Base-by-base conservation (phyloP, 2,113 vertebrate genomes). In the Pardalotus punctatus region DNA sequence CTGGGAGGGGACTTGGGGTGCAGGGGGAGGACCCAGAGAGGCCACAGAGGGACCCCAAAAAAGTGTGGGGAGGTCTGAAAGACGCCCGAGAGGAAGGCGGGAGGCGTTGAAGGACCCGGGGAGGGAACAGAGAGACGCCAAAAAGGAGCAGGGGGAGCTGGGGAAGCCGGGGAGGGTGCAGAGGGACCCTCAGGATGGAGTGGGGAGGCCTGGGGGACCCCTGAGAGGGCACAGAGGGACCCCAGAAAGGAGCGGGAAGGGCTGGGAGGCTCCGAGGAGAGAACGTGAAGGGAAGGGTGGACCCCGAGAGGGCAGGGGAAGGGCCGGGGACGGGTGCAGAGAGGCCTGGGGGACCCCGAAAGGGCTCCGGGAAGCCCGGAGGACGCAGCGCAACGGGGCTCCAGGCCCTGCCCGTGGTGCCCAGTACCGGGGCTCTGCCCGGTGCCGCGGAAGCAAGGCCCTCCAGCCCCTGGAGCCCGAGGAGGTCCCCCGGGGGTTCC, bases 31-130 rank as follows among this genome's bases (percentile, higher is more conserved):
- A 25, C 4, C 15, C 23, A 2, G 13, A 1, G 24, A 6, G 8
- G 25, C 4, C 8, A 27, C 9, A n/a, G 47, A 45, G 4, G 11
- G 20, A 36, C 18, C 33, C 38, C 38, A 38, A 36, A 11, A 27
- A 36, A 9, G 31, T 4, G 17, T 11, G 48, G 9, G n/a, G 31
- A 78, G 24, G 21, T 11, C 35, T 4, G 8, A 29, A 16, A 13
- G 13, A 29, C 7, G 11, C 21, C 10, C 31, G 9, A 8, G 27
- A 36, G 8, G 28, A 33, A n/a, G 12, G 0, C 4, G 10, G 25
- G 23, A 27, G 12, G 33, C 1, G 15, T 0, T 6, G 16, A 20
- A 29, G 8, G 5, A 25, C 0, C 5, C n/a, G 18, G 22, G 12
- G 23, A 51, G 4, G 1, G 28, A 18, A 60, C 3, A 22, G 21